Conservation (phyloP, 2,113 vertebrate species). For the Peucedramus taeniatus region DNA sequence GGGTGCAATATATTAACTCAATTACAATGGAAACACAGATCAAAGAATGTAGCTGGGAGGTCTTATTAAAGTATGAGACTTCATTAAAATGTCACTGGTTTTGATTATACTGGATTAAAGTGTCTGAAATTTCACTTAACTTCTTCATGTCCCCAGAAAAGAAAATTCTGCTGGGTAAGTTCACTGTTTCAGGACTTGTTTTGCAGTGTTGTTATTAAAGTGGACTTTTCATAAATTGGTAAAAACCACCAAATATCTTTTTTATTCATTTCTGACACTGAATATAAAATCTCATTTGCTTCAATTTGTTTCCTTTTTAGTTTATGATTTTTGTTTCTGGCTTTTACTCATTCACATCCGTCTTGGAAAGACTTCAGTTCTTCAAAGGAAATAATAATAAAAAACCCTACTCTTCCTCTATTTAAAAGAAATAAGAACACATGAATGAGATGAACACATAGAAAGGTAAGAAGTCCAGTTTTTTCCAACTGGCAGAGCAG, state of each 20-base stretch:
- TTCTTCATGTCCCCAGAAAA: not conserved
- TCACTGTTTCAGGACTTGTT: not conserved
- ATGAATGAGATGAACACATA: not conserved
- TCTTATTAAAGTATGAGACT: slow-evolving; percentile 23
- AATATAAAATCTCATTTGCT: not conserved
- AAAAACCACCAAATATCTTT: not conserved
- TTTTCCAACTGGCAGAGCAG: not conserved
- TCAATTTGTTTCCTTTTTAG: not conserved
- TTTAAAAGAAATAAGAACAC: not conserved
- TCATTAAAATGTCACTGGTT: not conserved
- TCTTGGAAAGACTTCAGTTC: not conserved
- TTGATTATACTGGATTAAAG: slow-evolving; percentile 20
- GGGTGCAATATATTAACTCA: slow-evolving; percentile 8
- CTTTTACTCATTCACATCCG: not conserved
- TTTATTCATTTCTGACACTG: not conserved
- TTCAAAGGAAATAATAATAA: not conserved
- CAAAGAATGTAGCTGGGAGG: slow-evolving; percentile 34
- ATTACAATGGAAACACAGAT: slow-evolving; percentile 1
- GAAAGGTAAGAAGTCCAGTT: not conserved
- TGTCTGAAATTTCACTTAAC: not conserved
- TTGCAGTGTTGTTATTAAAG: not conserved
- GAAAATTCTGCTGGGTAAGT: not conserved
- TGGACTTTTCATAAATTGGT: not conserved
- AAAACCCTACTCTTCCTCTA: fast-evolving
- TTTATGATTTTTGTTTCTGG: not conserved